phyloP scores from a whole-genome alignment of 2,888 invertebrate species.

The Hetaerina titia region DNA sequence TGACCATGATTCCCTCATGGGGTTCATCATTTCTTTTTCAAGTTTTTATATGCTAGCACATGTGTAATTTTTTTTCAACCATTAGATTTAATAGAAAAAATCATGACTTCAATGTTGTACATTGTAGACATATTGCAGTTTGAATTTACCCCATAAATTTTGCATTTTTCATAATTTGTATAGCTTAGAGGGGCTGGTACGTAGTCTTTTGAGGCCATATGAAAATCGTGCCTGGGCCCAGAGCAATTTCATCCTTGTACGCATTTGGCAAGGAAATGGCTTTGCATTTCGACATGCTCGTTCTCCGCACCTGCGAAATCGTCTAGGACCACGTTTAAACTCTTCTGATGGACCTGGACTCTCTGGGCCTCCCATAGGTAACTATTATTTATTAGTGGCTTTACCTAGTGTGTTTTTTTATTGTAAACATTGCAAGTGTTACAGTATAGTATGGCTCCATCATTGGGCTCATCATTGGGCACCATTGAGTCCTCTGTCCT shows the following conservation, averaged over 20 bases:
- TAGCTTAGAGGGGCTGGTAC: slow-evolving; percentile 83
- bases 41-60: background rate
- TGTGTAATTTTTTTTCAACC: background rate
- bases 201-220: slow-evolving; percentile 86
- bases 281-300: slow-evolving; percentile 86
- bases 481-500: too few relatives aligned
- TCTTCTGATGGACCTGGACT: slow-evolving; percentile 74
- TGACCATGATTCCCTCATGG: background rate
- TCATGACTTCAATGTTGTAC: background rate
- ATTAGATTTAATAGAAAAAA: background rate
- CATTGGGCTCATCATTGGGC: too few relatives aligned
- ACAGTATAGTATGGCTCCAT: too few relatives aligned
- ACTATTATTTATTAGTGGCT: slow-evolving; percentile 69
- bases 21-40: background rate
- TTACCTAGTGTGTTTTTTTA: background rate
- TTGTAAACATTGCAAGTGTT: too few relatives aligned
- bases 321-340: slow-evolving; percentile 75
- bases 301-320: slow-evolving; percentile 78
- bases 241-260: slow-evolving; percentile 90
- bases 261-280: slow-evolving; percentile 92
- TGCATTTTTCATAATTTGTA: slow-evolving; percentile 68
- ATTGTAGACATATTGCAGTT: slow-evolving; percentile 59
- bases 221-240: slow-evolving; percentile 91
- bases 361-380: slow-evolving; percentile 75
- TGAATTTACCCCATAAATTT: slow-evolving; percentile 8